Percentiles rank a stretch among this genome's conserved stretches.
Conservation (phyloP, 2,888 invertebrate genomes). For the Trissonchulus sp. region DNA sequence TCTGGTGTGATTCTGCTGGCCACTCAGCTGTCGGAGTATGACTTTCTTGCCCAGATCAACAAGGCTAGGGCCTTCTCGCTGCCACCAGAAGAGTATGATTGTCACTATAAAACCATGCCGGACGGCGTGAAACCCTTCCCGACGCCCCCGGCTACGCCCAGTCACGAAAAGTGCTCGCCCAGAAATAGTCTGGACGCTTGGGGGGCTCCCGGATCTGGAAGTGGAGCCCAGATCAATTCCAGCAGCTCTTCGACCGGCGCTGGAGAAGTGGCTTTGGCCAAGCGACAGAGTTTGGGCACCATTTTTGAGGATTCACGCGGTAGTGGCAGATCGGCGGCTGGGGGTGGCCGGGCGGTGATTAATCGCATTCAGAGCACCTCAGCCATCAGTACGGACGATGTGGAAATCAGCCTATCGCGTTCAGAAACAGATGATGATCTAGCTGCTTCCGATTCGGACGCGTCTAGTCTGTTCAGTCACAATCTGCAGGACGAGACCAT, state of each 20-base stretch:
- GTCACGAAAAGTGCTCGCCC: background rate
- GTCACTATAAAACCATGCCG: conserved; percentile 27
- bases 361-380: no score
- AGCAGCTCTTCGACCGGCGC: no score
- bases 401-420: no score
- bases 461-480: background rate
- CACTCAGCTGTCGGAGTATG: conserved; percentile 40
- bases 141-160: background rate
- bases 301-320: background rate
- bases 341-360: no score
- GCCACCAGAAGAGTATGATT: conserved; percentile 30
- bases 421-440: background rate
- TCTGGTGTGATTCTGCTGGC: conserved; percentile 46
- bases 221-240: no score
- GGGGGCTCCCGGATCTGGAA: no score
- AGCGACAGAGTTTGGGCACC: background rate
- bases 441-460: background rate
- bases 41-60: background rate
- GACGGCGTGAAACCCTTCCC: conserved; percentile 31
- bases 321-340: no score
- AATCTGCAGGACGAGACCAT: background rate
- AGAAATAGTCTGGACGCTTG: background rate
- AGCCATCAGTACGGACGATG: background rate
- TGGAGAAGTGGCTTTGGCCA: no score
- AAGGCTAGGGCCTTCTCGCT: conserved; percentile 18